Base-by-base conservation (phyloP, 2,113 vertebrate species). In the Otocyon megalotis region DNA sequence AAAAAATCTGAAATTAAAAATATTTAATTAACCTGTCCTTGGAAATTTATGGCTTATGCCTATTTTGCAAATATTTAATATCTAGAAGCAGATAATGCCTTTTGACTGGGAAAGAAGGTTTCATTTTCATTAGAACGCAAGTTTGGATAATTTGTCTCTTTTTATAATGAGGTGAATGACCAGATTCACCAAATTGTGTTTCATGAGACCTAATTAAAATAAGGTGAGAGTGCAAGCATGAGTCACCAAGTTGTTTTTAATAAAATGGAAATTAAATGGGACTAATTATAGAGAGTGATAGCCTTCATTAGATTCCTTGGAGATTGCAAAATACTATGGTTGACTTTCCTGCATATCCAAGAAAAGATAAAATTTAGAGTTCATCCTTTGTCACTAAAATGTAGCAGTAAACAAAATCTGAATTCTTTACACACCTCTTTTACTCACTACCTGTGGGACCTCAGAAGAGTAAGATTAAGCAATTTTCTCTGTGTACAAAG, bases 281-380 rank as follows among this genome's bases (percentile, higher is more conserved):
- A 82, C 72, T 97, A 98, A 96, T 97, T 94, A 96, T 53, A 91
- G 24, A 97, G 63, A 87, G 8, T 88, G 77, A 97, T 94, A 90
- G n/a, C 85, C 35, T 84, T 97, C 54, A 79, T 95, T 95, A 96
- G 65, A 96, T 84, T 96, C 96, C 72, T 93, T 74, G 43, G 12
- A 93, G 93, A 35, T 11, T 89, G 14, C 19, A 79, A 79, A 95
- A 83, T 90, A 48, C 0, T 0, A 43, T 90, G 30, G 26, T 92
- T 85, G 63, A n/a, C 11, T 10, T 80, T 95, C 12, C 60, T 95
- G 32, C 54, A 79, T 82, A 86, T 17, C 1, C 13, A 96, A 48
- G n/a, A 90, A 96, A 94, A 85, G 48, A 90, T 11, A 58, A 74
- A 89, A 79, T 3, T 82, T 90, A 22, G 12, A 87, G 20, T 58